Evolutionary conservation across 2,113 vertebrate genomes (phyloP).

Genomic region (Pristiophorus japonicus): DNA sequence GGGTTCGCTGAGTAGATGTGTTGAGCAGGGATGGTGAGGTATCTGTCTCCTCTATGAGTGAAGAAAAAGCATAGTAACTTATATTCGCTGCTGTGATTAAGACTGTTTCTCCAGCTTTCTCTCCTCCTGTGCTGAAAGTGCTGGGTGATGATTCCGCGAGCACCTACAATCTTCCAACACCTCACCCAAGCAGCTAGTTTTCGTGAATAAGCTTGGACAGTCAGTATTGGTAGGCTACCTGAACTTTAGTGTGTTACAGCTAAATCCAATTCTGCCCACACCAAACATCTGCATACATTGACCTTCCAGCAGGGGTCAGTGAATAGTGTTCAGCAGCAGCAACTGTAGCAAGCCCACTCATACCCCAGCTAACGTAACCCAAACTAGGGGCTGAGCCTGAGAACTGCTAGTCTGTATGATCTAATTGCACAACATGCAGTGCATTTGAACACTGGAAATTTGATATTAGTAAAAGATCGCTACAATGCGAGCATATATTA

Average conservation of each 20-base stretch:
- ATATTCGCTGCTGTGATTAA: background rate
- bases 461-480: background rate
- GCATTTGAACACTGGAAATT: background rate
- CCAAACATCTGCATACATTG: background rate
- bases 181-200: background rate
- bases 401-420: background rate
- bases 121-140: background rate
- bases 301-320: constrained; percentile 31
- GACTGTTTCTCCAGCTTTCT: background rate
- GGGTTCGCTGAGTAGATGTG: background rate
- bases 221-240: background rate
- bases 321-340: background rate
- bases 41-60: background rate
- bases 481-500: background rate
- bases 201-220: background rate
- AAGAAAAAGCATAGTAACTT: background rate
- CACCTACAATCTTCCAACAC: background rate
- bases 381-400: background rate
- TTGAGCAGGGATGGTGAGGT: background rate
- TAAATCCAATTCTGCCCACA: background rate
- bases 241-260: background rate
- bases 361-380: background rate
- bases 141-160: background rate
- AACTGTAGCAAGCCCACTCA: background rate
- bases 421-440: background rate